Percentiles rank a stretch among this genome's conserved stretches.
Conservation (phyloP, 2,113 vertebrate species). For the Gymnogyps californianus region DNA sequence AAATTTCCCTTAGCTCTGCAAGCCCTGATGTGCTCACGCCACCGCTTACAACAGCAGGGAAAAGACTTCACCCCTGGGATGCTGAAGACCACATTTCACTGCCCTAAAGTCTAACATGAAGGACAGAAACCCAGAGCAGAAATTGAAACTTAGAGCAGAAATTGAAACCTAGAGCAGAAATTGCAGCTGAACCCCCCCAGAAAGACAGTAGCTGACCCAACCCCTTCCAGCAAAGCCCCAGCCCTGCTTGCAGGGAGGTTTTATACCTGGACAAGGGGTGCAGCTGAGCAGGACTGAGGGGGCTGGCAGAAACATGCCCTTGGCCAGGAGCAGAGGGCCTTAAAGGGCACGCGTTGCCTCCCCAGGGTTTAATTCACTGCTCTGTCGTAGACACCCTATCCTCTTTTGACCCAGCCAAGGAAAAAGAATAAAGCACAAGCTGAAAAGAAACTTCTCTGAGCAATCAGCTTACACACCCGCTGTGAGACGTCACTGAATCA, state of each 20-base stretch:
- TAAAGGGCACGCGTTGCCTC: neutral
- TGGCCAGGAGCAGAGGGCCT: neutral
- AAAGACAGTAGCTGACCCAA: neutral
- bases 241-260: neutral
- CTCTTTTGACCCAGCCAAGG: neutral
- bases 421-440: neutral
- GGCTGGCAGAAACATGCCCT: neutral
- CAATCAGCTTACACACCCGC: neutral
- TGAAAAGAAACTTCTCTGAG: neutral
- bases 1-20: neutral
- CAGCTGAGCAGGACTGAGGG: neutral
- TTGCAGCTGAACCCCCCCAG: neutral
- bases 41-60: rapidly evolving
- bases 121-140: neutral
- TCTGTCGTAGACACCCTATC: neutral
- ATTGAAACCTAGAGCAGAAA: neutral
- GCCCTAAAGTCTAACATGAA: neutral
- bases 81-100: neutral
- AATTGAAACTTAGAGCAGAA: neutral
- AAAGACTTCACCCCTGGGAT: neutral
- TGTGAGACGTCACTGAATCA: neutral
- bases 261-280: neutral
- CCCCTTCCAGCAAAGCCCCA: neutral
- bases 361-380: neutral
- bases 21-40: neutral